phyloP scores from a whole-genome alignment of 64 coral and sea anemone species.

The Orbicella faveolata region DNA sequence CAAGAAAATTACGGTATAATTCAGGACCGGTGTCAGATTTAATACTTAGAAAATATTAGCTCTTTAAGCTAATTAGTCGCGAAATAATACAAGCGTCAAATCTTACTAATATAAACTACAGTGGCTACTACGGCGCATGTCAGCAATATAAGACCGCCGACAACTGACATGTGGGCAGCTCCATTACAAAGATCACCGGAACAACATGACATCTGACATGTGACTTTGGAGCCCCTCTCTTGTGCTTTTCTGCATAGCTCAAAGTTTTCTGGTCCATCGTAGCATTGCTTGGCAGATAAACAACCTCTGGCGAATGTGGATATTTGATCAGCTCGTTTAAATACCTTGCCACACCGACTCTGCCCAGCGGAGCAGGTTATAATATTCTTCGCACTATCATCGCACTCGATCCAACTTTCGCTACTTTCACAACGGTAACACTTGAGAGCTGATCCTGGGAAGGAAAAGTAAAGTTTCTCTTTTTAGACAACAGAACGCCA shows the following conservation, averaged over 20 bases:
- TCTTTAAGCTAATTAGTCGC: no score
- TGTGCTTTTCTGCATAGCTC: neutral
- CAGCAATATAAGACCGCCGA: neutral
- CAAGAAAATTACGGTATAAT: no score
- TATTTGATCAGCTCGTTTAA: neutral
- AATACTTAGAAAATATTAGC: no score
- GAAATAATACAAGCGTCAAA: neutral
- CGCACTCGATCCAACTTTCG: neutral
- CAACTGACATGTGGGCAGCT: neutral
- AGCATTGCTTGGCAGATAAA: neutral
- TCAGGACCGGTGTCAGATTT: no score
- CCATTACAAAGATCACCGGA: neutral
- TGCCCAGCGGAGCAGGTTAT: neutral
- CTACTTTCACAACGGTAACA: neutral
- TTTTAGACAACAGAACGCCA: no score
- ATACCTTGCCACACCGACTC: neutral
- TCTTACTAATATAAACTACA: neutral
- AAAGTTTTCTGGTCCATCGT: neutral
- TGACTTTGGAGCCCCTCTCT: neutral
- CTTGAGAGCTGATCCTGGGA: neutral
- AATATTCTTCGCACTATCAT: neutral
- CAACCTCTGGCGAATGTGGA: neutral
- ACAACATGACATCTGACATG: neutral
- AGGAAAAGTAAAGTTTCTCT: neutral
- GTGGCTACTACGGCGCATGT: neutral